Percentiles rank a stretch among this genome's conserved stretches.
phyloP scores from a whole-genome alignment of 2,888 invertebrate genomes.

The Cephus rjabovi region DNA sequence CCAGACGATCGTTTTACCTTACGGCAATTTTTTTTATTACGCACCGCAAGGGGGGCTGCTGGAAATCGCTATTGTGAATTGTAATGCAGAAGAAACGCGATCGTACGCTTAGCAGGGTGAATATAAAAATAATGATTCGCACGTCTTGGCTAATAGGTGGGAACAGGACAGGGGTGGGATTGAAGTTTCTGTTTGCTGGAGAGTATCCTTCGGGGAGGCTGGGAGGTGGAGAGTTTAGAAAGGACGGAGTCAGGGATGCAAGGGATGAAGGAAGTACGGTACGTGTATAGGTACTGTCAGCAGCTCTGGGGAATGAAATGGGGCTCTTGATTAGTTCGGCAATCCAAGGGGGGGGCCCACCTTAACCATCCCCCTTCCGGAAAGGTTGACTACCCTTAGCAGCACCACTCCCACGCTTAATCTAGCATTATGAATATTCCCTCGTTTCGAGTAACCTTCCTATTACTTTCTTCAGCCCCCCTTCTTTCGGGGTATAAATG shows the following conservation, averaged over 20 bases:
- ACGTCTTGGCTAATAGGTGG: background rate
- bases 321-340: constrained; percentile 60
- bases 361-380: constrained; percentile 22
- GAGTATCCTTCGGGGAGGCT: background rate
- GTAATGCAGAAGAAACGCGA: background rate
- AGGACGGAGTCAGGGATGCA: constrained; percentile 23
- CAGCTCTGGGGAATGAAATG: constrained; percentile 50
- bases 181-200: background rate
- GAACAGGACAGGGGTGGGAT: background rate
- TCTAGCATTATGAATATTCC: constrained; percentile 64
- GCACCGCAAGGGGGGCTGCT: background rate
- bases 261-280: constrained; percentile 16
- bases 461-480: background rate
- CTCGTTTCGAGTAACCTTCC: constrained; percentile 33
- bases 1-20: background rate
- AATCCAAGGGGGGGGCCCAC: constrained; percentile 31
- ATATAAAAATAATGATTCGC: background rate
- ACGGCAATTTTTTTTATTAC: background rate
- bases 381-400: constrained; percentile 18
- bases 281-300: background rate
- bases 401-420: constrained; percentile 52
- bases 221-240: constrained; percentile 4
- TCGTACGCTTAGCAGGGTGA: background rate
- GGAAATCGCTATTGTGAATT: background rate
- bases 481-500: background rate